These are phyloP conservation scores for Hylia prasina DNA, from an alignment of 2,113 vertebrate genomes.

Conservation along the genomic window DNA sequence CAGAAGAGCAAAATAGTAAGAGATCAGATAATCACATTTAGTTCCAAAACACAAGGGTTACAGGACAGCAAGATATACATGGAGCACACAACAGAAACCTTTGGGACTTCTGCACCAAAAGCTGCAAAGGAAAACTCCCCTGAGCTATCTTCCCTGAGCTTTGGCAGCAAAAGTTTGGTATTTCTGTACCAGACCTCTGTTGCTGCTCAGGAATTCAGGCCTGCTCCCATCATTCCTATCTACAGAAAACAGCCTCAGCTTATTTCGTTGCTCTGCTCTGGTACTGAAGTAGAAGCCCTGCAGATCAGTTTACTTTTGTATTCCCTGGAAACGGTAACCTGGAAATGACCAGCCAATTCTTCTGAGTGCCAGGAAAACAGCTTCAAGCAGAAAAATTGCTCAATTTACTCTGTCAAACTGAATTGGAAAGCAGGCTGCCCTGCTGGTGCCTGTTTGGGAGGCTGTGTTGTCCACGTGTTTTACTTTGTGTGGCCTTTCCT, in stretches of 20 bases:
- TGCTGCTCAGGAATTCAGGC: neutral
- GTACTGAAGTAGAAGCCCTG: neutral
- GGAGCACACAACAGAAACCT: neutral
- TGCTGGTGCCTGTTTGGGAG: neutral
- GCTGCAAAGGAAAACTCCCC: neutral
- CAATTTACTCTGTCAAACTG: neutral
- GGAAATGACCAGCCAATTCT: neutral
- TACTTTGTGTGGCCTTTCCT: neutral
- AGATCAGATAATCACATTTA: neutral
- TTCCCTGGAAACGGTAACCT: neutral
- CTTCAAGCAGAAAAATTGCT: neutral
- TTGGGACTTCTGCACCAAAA: neutral
- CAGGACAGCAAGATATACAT: neutral
- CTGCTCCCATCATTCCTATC: neutral
- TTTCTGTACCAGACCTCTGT: neutral
- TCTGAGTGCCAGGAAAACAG: neutral
- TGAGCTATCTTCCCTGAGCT: neutral
- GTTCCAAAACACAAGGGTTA: neutral
- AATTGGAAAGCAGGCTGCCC: neutral
- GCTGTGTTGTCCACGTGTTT: accelerated
- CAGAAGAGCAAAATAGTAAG: neutral
- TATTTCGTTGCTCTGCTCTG: neutral
- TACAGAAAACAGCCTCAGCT: neutral
- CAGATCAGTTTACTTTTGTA: neutral
- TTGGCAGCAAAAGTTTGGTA: neutral